Percentiles rank a stretch among this genome's conserved stretches.
phyloP scores from a whole-genome alignment of 2,888 invertebrate species.

The Aethes cnicana region DNA sequence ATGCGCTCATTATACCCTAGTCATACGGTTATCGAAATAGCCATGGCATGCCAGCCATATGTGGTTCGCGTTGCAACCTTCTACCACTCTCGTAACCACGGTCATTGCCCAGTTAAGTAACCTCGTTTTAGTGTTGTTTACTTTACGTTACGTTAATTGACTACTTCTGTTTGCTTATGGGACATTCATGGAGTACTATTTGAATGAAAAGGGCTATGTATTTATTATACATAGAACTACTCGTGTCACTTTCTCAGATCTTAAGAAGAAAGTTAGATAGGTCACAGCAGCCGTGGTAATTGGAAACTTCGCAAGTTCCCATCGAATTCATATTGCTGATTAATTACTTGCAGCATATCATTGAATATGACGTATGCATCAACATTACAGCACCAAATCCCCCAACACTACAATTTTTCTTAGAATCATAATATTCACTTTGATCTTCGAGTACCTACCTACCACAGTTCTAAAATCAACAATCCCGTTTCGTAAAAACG shows the following conservation, averaged over 20 bases:
- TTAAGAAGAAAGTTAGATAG: too few relatives aligned
- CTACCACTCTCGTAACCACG: constrained; percentile 14
- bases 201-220: background rate
- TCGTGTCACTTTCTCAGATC: too few relatives aligned
- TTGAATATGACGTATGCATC: too few relatives aligned
- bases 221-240: background rate
- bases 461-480: background rate
- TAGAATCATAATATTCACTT: background rate
- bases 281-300: too few relatives aligned
- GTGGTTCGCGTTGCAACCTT: constrained; percentile 4
- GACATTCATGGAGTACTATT: too few relatives aligned
- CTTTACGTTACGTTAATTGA: constrained; percentile 23
- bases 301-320: too few relatives aligned
- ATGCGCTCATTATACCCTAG: background rate
- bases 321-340: too few relatives aligned
- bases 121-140: constrained; percentile 23
- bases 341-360: too few relatives aligned
- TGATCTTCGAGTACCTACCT: background rate
- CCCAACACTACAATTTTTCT: too few relatives aligned
- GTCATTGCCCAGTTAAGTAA: constrained; percentile 28
- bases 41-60: constrained; percentile 1
- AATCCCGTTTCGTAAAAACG: background rate
- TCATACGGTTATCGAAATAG: constrained; percentile 1
- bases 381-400: too few relatives aligned
- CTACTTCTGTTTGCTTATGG: too few relatives aligned